phyloP scores from a whole-genome alignment of 2,888 invertebrate genomes.

The Chymomyza fuscimana region DNA sequence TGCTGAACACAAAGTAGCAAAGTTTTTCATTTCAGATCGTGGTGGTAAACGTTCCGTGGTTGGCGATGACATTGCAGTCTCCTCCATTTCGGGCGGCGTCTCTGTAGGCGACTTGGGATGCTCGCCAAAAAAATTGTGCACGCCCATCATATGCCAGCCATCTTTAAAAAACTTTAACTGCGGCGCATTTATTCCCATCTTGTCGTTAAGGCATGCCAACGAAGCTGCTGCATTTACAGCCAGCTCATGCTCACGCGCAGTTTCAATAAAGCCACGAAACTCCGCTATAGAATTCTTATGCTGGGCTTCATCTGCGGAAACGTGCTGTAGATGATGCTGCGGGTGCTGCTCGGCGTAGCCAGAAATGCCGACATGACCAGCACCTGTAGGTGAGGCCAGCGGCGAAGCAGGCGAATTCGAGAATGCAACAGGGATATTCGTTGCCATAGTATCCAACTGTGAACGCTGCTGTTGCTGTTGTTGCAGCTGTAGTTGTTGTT shows the following conservation, averaged over 20 bases:
- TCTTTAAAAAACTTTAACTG: slow-evolving; percentile 77
- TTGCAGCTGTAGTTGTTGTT: slow-evolving; percentile 73
- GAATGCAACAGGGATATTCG: slow-evolving; percentile 51
- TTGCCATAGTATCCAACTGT: background rate
- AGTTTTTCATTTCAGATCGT: slow-evolving; percentile 74
- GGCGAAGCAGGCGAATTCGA: slow-evolving; percentile 77
- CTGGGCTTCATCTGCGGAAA: slow-evolving; percentile 44
- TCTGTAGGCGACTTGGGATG: slow-evolving; percentile 80
- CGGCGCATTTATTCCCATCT: slow-evolving; percentile 43
- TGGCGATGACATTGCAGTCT: slow-evolving; percentile 57
- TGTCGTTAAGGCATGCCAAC: slow-evolving; percentile 46
- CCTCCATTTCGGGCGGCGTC: slow-evolving; percentile 75
- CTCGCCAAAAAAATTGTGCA: slow-evolving; percentile 78
- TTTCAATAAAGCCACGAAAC: slow-evolving; percentile 60
- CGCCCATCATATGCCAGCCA: slow-evolving; percentile 77
- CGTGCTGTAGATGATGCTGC: slow-evolving; percentile 46
- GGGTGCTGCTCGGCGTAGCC: slow-evolving; percentile 40
- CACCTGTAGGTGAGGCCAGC: slow-evolving; percentile 72
- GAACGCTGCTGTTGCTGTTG: slow-evolving; percentile 60
- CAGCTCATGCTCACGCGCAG: slow-evolving; percentile 49
- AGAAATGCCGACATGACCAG: slow-evolving; percentile 26
- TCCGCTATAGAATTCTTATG: slow-evolving; percentile 60
- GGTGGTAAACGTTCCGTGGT: slow-evolving; percentile 47
- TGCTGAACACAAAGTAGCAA: slow-evolving; percentile 75
- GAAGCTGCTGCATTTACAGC: slow-evolving; percentile 25